Conservation (phyloP, 2,888 invertebrate genomes). For the Microplitis deprimator region DNA sequence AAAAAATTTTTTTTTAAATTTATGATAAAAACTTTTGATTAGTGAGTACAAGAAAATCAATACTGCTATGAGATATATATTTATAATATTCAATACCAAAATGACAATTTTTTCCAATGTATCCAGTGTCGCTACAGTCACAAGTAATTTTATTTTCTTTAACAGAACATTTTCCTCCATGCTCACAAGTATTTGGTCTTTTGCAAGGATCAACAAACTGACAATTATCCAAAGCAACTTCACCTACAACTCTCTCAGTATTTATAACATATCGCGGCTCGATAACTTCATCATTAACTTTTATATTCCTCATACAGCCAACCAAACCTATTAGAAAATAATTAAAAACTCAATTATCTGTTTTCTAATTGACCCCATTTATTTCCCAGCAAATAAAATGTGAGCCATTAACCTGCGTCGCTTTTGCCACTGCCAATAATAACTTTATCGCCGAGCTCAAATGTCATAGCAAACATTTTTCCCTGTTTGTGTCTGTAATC, state of each 20-base stretch:
- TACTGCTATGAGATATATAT: background rate
- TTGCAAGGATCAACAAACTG: slow-evolving; percentile 91
- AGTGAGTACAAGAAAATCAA: too few species aligned
- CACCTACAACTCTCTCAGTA: slow-evolving; percentile 87
- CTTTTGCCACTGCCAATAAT: slow-evolving; percentile 87
- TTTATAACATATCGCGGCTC: slow-evolving; percentile 87
- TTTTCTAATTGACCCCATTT: background rate
- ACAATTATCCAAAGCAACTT: slow-evolving; percentile 92
- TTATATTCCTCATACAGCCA: slow-evolving; percentile 92
- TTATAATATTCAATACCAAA: slow-evolving; percentile 74
- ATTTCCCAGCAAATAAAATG: slow-evolving; percentile 8
- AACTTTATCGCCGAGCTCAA: slow-evolving; percentile 80
- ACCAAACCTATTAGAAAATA: slow-evolving; percentile 78
- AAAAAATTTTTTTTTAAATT: too few species aligned
- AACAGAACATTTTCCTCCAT: slow-evolving; percentile 91
- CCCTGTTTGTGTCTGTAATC: slow-evolving; percentile 82
- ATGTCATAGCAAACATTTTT: slow-evolving; percentile 79
- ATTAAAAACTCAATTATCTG: slow-evolving; percentile 12
- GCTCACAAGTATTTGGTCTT: slow-evolving; percentile 92
- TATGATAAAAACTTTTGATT: too few species aligned
- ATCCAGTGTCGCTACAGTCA: slow-evolving; percentile 91
- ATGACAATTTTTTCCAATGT: slow-evolving; percentile 94
- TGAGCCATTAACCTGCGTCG: slow-evolving; percentile 66
- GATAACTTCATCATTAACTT: slow-evolving; percentile 85
- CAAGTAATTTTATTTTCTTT: slow-evolving; percentile 90